phyloP scores from a whole-genome alignment of 2,888 invertebrate genomes.

The Acrobasis suavella region DNA sequence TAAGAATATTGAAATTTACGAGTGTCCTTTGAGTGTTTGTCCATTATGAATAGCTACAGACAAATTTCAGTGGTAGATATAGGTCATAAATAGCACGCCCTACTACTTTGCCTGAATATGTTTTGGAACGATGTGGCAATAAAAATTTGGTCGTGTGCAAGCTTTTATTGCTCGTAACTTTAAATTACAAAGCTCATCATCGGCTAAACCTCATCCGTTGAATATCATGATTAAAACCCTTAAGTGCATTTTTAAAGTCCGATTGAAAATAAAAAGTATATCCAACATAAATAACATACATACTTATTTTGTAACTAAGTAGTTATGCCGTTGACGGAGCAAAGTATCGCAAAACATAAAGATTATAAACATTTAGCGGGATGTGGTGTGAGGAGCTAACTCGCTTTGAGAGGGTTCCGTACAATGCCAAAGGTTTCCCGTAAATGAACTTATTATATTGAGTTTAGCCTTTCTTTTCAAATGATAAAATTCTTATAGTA shows the following conservation, averaged over 20 bases:
- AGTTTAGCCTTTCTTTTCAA: no score
- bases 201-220: neutral
- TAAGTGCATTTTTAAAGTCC: neutral
- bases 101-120: slow-evolving; percentile 14
- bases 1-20: slow-evolving; percentile 67
- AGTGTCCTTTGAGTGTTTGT: slow-evolving; percentile 57
- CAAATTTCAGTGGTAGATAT: slow-evolving; percentile 40
- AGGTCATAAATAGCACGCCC: slow-evolving; percentile 32
- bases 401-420: no score
- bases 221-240: neutral
- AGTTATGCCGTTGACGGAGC: no score
- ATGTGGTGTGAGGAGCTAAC: no score
- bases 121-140: slow-evolving; percentile 16
- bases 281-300: no score
- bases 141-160: slow-evolving; percentile 2
- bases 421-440: no score
- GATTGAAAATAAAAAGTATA: neutral
- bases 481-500: no score
- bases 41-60: slow-evolving; percentile 44
- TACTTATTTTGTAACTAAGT: no score
- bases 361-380: no score
- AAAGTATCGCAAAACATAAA: no score
- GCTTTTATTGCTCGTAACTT: slow-evolving; percentile 14
- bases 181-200: slow-evolving; percentile 12
- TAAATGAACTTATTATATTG: no score